Conservation (phyloP, 1,140 invertebrate species). For the Neodiprion virginianus region DNA sequence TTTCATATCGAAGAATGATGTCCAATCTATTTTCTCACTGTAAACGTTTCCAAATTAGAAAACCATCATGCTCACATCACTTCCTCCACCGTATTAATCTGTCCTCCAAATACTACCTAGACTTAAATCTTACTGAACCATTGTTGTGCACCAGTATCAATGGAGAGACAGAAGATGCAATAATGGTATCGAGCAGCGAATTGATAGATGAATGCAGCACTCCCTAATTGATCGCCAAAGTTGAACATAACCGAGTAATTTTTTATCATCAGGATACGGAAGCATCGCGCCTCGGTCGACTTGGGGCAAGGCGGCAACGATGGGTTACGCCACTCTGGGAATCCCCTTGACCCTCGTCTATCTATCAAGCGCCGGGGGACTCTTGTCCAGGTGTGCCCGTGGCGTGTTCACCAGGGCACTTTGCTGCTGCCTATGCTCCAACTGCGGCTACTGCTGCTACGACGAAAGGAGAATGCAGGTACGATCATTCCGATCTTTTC, state of each 20-base stretch:
- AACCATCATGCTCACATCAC: too few relatives aligned
- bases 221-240: neutral
- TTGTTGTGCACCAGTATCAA: too few relatives aligned
- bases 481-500: slow-evolving; percentile 28
- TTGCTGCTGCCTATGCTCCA: slow-evolving; percentile 83
- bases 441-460: slow-evolving; percentile 86
- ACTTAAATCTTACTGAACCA: too few relatives aligned
- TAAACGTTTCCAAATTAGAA: too few relatives aligned
- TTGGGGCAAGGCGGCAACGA: slow-evolving; percentile 83
- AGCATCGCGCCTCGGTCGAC: slow-evolving; percentile 84
- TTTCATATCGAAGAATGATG: too few relatives aligned
- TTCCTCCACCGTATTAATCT: too few relatives aligned
- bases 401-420: slow-evolving; percentile 85
- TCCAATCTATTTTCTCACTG: too few relatives aligned
- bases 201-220: too few relatives aligned
- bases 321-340: slow-evolving; percentile 88
- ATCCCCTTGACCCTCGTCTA: slow-evolving; percentile 92
- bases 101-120: too few relatives aligned
- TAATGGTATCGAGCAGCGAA: too few relatives aligned
- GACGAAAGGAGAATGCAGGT: slow-evolving; percentile 80
- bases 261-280: slow-evolving; percentile 79
- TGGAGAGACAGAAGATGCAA: too few relatives aligned
- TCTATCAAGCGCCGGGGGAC: slow-evolving; percentile 82
- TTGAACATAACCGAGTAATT: neutral
- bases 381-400: slow-evolving; percentile 83